Base-by-base conservation (phyloP, 2,888 invertebrate species). In the Creontiades dilutus region DNA sequence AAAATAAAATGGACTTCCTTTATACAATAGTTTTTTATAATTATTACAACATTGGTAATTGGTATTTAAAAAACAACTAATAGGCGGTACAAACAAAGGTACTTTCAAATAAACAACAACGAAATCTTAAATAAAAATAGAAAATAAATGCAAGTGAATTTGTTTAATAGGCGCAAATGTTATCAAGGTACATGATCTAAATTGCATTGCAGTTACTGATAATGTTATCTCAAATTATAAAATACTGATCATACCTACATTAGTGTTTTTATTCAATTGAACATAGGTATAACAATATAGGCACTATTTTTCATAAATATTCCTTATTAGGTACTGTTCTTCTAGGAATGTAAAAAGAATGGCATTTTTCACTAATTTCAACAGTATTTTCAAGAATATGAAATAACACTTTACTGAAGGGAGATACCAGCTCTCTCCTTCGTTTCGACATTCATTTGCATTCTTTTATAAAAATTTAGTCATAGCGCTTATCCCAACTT, bases 1-100 rank as follows among this genome's bases (percentile, higher is more conserved):
- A 78, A 78, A 78, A 78, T 78, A 78, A 37, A 78, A 46, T 78
- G 78, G 78, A 78, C 78, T 78, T 37, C 37, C 78, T 78, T 78
- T 78, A 78, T 78, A 78, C 78, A 78, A 78, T 78, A 47, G 19
- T 78, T 78, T 78, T n/a, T 37, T 19, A 78, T 76, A 78, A 78
- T 78, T 37, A 37, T 37, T 78, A 78, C 78, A 78, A 78, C 78
- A 47, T 46, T 37, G 78, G 78, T 78, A 78, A 47, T 46, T 37
- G 78, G 78, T 78, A 78, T 78, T 78, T 37, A 11, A 78, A n/a
- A 78, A 46, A 75, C 12, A 78, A 78, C 37, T n/a, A 47, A 78
- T 78, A 78, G 47, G 78, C 78, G 78, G 19, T 47, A 78, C 78
- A 16, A 78, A 68, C 68, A 52, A 52, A 16, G 16, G n/a, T 57